A percentile compares a stretch with the other conserved stretches of the same genome.
Evolutionary conservation across 2,888 invertebrate species (phyloP).

Genomic region (Plemyria rubiginata): DNA sequence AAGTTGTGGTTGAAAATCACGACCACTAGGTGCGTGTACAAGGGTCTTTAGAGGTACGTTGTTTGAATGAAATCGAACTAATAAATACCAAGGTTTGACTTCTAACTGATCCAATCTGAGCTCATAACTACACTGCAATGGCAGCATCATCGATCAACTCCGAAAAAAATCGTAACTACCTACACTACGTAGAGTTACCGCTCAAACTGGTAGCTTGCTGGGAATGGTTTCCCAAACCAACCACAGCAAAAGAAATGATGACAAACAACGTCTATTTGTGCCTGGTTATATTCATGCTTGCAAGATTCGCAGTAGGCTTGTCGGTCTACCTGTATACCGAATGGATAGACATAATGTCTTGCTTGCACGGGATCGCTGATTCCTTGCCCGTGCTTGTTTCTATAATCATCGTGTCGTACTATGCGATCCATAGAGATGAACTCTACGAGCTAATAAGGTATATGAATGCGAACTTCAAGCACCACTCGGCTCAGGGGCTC

Average conservation of each 20-base stretch:
- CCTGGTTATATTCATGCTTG: conserved; percentile 61
- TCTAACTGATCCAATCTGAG: not conserved
- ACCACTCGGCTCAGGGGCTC: conserved; percentile 69
- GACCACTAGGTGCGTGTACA: not conserved
- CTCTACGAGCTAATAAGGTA: conserved; percentile 61
- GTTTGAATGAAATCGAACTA: not conserved
- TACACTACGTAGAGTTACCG: conserved; percentile 60
- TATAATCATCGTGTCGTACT: conserved; percentile 64
- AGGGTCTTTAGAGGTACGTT: conserved; percentile 1
- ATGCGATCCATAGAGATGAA: conserved; percentile 58
- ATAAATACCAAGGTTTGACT: conserved; percentile 5
- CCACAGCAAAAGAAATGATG: conserved; percentile 47
- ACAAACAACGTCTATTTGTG: conserved; percentile 62
- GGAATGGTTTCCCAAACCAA: conserved; percentile 64
- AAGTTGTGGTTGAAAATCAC: not conserved
- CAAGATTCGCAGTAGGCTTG: conserved; percentile 51
- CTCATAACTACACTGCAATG: conserved; percentile 8
- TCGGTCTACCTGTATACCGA: conserved; percentile 61
- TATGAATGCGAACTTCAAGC: conserved; percentile 68
- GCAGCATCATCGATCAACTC: conserved; percentile 32
- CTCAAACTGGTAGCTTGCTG: conserved; percentile 69
- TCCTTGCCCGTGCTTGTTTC: conserved; percentile 65
- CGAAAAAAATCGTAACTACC: conserved; percentile 52
- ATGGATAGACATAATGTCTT: conserved; percentile 68
- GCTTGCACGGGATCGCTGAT: conserved; percentile 66